Evolutionary conservation across 2,888 invertebrate species (phyloP).

Genomic region (Petrophora chlorosata): DNA sequence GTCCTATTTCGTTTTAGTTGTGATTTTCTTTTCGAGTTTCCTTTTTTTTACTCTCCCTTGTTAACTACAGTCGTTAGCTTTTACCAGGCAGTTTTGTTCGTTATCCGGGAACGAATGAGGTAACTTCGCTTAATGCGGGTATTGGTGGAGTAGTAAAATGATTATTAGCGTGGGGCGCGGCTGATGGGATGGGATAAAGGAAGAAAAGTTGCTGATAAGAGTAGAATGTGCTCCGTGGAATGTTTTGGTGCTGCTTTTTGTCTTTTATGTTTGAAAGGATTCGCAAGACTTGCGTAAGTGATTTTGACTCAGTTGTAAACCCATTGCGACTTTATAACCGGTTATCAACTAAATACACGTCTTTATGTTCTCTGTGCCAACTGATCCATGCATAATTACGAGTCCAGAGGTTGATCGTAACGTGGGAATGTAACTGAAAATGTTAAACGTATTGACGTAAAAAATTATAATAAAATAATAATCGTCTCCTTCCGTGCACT

Average conservation of each 20-base stretch:
- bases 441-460: too few relatives aligned
- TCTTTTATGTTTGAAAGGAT: too few relatives aligned
- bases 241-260: background rate
- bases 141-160: slow-evolving; percentile 24
- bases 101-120: slow-evolving; percentile 39
- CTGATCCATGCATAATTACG: too few relatives aligned
- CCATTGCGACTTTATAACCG: too few relatives aligned
- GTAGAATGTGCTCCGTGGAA: background rate
- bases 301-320: too few relatives aligned
- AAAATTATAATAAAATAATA: too few relatives aligned
- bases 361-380: too few relatives aligned
- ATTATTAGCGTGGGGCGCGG: slow-evolving; percentile 14
- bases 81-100: slow-evolving; percentile 59
- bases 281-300: too few relatives aligned
- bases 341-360: too few relatives aligned
- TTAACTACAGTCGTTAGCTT: slow-evolving; percentile 61
- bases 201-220: slow-evolving; percentile 15
- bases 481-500: too few relatives aligned
- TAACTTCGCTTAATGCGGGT: slow-evolving; percentile 34
- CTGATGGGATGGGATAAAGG: slow-evolving; percentile 7
- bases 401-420: too few relatives aligned
- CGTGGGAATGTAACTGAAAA: too few relatives aligned
- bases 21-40: slow-evolving; percentile 56
- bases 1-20: slow-evolving; percentile 71
- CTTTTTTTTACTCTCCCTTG: slow-evolving; percentile 49